Evolutionary conservation across 2,113 vertebrate species (phyloP).

Genomic region (Diadophis punctatus): DNA sequence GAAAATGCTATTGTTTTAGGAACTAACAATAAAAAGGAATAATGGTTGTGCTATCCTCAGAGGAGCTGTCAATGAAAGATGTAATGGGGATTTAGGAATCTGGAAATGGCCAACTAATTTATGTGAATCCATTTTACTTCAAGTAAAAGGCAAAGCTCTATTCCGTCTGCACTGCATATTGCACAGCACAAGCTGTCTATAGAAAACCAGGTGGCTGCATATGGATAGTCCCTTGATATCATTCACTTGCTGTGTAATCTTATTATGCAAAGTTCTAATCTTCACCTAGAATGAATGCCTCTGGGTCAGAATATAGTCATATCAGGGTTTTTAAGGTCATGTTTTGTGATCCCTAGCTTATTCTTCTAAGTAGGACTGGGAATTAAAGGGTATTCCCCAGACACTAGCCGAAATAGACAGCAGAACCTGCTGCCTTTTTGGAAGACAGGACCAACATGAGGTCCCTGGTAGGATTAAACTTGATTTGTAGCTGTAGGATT

Average conservation of each 20-base stretch:
- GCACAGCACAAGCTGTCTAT: slow-evolving; percentile 77
- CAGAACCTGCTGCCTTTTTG: slow-evolving; percentile 82
- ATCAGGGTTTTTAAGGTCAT: slow-evolving; percentile 89
- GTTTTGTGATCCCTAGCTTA: slow-evolving; percentile 91
- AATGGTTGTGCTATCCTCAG: slow-evolving; percentile 76
- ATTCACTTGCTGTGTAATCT: slow-evolving; percentile 99
- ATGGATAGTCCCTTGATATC: slow-evolving; percentile 99
- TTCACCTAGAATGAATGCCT: slow-evolving; percentile 97
- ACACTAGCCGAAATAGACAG: slow-evolving; percentile 75
- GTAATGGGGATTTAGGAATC: slow-evolving; percentile 89
- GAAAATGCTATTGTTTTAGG: slow-evolving; percentile 63
- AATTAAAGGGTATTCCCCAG: slow-evolving; percentile 87
- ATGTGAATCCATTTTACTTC: slow-evolving; percentile 88
- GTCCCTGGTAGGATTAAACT: slow-evolving; percentile 92
- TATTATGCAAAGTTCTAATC: slow-evolving; percentile 99
- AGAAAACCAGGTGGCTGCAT: slow-evolving; percentile 97
- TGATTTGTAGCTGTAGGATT: slow-evolving; percentile 93
- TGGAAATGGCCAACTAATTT: slow-evolving; percentile 86
- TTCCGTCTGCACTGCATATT: slow-evolving; percentile 75
- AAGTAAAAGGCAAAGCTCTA: slow-evolving; percentile 76
- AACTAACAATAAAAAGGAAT: slow-evolving; percentile 71
- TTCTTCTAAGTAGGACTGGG: slow-evolving; percentile 89
- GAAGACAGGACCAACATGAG: slow-evolving; percentile 89
- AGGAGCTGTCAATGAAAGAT: slow-evolving; percentile 84
- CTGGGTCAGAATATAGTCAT: slow-evolving; percentile 89